Evolutionary conservation across 2,888 invertebrate genomes (phyloP), one percentile per base, ranked within the genome.

Genomic region (Scaptomyza reducta): DNA sequence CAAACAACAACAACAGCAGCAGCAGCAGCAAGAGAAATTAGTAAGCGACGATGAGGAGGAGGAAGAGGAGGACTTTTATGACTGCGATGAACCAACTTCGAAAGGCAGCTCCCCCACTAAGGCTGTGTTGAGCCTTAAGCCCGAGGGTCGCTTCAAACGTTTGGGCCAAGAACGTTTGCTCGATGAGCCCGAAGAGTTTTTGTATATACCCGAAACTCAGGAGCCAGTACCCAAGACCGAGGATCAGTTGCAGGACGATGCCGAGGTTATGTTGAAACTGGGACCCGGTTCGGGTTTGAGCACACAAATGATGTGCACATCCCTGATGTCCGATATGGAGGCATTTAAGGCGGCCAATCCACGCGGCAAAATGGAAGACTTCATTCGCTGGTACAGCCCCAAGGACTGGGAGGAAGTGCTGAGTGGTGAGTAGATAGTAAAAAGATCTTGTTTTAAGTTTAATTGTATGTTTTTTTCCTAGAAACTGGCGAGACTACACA

Each of bases 321-420:
- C 98, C 0, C 93, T 99, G 13, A 93, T 97, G 1, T 98, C 99
- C 0, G 99, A 99, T 89, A 99, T 99, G 98, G 98, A 99, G 91
- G 97, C 99, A 0, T 99, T 99, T 91, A 99, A 99, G 93, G 98
- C 99, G 2, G 99, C 99, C 4, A 99, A 99, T 93, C 99, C 99
- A 0, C 96, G 96, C 5, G 95, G 96, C 9, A 93, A 95, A 58
- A 92, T 99, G 50, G 98, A 97, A 89, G 99, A 99, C 90, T 99
- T 99, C 90, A 98, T 99, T 63, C 94, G 97, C 49, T 99, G 99
- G 99, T 99, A 99, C 90, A 99, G 99, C 1, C 99, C 99, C 0
- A 94, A 98, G 14, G 99, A 99, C 91, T 99, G 97, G 97, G 94
- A 96, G 46, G 95, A 95, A 84, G 93, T 93, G 22, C 42, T 64